Evolutionary conservation across 2,888 invertebrate genomes (phyloP), one percentile per base, ranked within the genome.

Genomic region (Busseola fusca): DNA sequence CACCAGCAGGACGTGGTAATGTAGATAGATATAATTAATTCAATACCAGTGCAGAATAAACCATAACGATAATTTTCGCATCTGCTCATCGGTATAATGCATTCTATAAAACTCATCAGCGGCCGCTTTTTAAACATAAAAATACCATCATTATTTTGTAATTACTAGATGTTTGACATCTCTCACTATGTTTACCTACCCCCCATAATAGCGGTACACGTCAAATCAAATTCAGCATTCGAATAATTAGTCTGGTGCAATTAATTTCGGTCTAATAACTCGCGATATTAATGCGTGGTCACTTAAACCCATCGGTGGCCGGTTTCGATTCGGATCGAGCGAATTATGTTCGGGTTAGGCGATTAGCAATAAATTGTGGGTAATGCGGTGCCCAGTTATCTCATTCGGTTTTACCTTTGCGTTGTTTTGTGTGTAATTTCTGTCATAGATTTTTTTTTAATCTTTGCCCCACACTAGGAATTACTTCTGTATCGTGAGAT

Each of bases 331-430:
- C 57, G 70, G 57, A 76, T 75, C 72, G 63, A 72, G 50, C 69
- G 69, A 84, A 74, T 83, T 83, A 83, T 83, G 83, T 83, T 85
- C 67, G 66, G 83, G 81, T 83, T 82, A 76, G 69, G 83, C 83
- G 85, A 83, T 83, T 83, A 85, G 81, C 78, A 71, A 83, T 83
- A 83, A 83, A 83, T 76, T 80, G 81, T 72, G 81, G 83, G 63
- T 60, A 52, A 40, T 78, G 85, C 56, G 85, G 83, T 72, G 12
- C 25, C 42, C 63, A 40, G 77, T 54, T 75, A 74, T 75, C 72
- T 74, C 73, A 40, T 83, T 76, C n/a, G 65, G 74, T 77, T 83
- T 76, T 73, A 68, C 60, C 69, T 72, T 82, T 70, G 25, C 18
- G 57, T 76, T 83, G 34, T 74, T 69, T 69, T 69, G 72, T 50